Evolutionary conservation across 2,113 vertebrate genomes (phyloP).

Genomic region (Sander vitreus): DNA sequence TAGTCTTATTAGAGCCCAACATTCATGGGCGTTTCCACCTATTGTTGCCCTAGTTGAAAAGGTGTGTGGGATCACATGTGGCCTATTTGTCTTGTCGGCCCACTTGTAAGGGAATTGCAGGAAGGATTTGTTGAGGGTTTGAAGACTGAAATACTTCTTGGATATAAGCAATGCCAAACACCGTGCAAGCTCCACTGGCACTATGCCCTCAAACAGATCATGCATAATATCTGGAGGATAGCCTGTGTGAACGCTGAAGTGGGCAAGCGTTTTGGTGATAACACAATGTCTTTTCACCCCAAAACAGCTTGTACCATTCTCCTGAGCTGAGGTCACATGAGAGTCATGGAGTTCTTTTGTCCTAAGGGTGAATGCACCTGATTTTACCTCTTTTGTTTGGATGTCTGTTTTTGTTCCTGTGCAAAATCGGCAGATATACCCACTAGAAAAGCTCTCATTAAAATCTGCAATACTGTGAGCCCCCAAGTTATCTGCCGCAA

Average conservation of each 20-base stretch:
- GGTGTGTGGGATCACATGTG: too few relatives aligned
- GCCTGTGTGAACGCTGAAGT: neutral
- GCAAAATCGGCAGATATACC: slow-evolving; percentile 51
- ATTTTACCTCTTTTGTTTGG: slow-evolving; percentile 4
- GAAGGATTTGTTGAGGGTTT: too few relatives aligned
- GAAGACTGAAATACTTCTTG: too few relatives aligned
- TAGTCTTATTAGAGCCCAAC: too few relatives aligned
- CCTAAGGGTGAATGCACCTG: neutral
- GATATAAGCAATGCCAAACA: too few relatives aligned
- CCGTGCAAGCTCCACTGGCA: too few relatives aligned
- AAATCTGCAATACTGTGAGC: slow-evolving; percentile 35
- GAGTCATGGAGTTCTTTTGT: slow-evolving; percentile 14
- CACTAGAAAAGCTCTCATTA: slow-evolving; percentile 37
- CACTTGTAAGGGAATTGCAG: too few relatives aligned
- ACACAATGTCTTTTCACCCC: slow-evolving; percentile 29
- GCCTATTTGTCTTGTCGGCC: too few relatives aligned
- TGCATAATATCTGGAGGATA: too few relatives aligned
- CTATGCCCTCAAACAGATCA: too few relatives aligned
- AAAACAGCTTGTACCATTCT: neutral
- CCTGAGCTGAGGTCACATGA: neutral
- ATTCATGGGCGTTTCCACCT: too few relatives aligned
- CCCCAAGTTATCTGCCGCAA: slow-evolving; percentile 1
- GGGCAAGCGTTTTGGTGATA: slow-evolving; percentile 3
- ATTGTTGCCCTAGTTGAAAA: too few relatives aligned
- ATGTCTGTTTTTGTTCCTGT: slow-evolving; percentile 30